Percentiles rank a stretch among this genome's conserved stretches.
These are phyloP conservation scores for Phoenicopterus ruber DNA, from an alignment of 2,113 vertebrate genomes.

Conservation along the genomic window DNA sequence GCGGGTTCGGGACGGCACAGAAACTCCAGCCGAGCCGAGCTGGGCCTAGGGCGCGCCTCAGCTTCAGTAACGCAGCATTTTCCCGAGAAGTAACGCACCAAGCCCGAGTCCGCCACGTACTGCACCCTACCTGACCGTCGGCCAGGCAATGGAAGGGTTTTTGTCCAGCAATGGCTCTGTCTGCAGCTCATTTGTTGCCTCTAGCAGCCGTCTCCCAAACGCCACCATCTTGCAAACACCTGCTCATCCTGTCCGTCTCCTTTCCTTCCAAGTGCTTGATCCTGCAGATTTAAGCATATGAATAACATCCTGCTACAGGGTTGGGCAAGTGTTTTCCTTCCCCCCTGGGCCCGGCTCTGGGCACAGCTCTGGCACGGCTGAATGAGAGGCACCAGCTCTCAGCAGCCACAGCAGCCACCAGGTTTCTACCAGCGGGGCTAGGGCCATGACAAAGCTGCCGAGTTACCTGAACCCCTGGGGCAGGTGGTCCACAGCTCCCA, in stretches of 20 bases:
- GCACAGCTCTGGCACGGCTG: neutral
- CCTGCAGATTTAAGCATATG: neutral
- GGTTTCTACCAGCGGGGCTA: neutral
- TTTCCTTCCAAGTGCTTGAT: too few relatives aligned
- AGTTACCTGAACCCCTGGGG: rapidly evolving
- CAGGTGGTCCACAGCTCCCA: neutral
- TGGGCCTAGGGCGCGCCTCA: rapidly evolving
- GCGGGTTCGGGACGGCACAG: neutral
- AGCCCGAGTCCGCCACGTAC: rapidly evolving
- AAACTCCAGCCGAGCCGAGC: too few relatives aligned
- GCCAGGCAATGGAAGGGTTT: rapidly evolving
- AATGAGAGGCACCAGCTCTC: neutral
- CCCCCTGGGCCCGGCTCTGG: neutral
- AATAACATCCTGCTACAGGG: neutral
- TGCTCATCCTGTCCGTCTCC: neutral
- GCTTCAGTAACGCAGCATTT: neutral
- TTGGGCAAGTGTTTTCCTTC: rapidly evolving
- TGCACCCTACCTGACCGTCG: rapidly evolving
- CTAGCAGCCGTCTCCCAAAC: neutral
- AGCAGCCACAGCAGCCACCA: rapidly evolving
- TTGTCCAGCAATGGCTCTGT: neutral
- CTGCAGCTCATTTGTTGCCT: rapidly evolving
- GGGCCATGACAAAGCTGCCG: rapidly evolving
- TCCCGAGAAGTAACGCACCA: rapidly evolving
- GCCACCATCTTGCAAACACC: neutral